phyloP scores from a whole-genome alignment of 2,888 invertebrate genomes.

The Rhagophthalmus giganteus region DNA sequence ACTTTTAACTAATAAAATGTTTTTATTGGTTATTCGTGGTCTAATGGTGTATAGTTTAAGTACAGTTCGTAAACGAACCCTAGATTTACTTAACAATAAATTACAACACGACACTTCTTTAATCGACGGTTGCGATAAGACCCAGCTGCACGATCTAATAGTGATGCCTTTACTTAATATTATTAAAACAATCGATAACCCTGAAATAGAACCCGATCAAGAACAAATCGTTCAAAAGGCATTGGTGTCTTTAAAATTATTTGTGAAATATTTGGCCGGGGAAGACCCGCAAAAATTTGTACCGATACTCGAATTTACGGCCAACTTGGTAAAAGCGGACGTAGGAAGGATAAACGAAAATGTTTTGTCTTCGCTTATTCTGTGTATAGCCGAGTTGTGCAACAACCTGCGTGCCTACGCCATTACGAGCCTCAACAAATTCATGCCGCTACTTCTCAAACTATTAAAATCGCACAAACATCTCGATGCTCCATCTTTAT shows the following conservation, averaged over 20 bases:
- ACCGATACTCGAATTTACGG: constrained; percentile 68
- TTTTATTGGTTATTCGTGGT: constrained; percentile 75
- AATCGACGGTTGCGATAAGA: constrained; percentile 57
- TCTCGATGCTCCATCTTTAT: constrained; percentile 62
- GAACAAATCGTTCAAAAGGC: constrained; percentile 80
- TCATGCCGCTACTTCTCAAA: constrained; percentile 75
- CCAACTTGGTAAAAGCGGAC: constrained; percentile 61
- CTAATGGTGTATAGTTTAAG: constrained; percentile 71
- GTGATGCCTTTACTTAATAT: constrained; percentile 64
- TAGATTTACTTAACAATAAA: constrained; percentile 84
- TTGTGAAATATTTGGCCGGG: constrained; percentile 73
- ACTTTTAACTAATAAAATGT: constrained; percentile 76
- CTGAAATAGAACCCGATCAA: constrained; percentile 59
- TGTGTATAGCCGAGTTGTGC: constrained; percentile 80
- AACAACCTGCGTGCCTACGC: constrained; percentile 75
- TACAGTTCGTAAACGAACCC: constrained; percentile 75
- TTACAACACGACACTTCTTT: constrained; percentile 70
- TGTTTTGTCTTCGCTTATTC: constrained; percentile 71
- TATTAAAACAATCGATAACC: constrained; percentile 58
- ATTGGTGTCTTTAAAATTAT: constrained; percentile 77
- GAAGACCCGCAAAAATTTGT: constrained; percentile 72
- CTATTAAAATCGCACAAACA: constrained; percentile 66
- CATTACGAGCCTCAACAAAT: constrained; percentile 72
- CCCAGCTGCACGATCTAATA: constrained; percentile 61
- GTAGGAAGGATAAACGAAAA: constrained; percentile 59